Conservation (phyloP, 2,888 invertebrate species). For the Dascillus cervinus region DNA sequence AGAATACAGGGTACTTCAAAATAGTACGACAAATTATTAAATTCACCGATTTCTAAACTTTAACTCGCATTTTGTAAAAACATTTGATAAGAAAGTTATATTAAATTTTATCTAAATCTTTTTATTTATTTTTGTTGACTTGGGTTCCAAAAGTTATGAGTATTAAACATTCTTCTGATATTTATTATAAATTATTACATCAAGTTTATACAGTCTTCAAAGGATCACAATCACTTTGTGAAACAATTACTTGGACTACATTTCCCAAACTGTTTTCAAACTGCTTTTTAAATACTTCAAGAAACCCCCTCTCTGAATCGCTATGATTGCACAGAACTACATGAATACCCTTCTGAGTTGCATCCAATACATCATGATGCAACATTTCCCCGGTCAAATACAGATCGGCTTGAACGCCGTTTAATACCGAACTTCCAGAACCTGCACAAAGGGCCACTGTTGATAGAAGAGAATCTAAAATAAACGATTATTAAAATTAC, state of each 20-base stretch:
- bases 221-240: slow-evolving; percentile 70
- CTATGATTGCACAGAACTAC: slow-evolving; percentile 90
- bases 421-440: slow-evolving; percentile 73
- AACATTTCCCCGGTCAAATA: slow-evolving; percentile 91
- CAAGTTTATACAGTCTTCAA: slow-evolving; percentile 57
- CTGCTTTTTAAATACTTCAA: slow-evolving; percentile 51
- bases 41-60: too few species aligned
- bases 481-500: slow-evolving; percentile 5
- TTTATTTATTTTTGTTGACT: too few species aligned
- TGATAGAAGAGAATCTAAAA: slow-evolving; percentile 46
- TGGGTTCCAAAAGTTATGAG: too few species aligned
- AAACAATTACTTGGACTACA: slow-evolving; percentile 57
- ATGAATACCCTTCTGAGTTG: slow-evolving; percentile 65
- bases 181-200: too few species aligned
- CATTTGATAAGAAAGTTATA: too few species aligned
- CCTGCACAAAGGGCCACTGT: slow-evolving; percentile 84
- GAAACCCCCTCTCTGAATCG: slow-evolving; percentile 86
- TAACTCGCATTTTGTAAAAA: too few species aligned
- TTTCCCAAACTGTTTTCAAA: slow-evolving; percentile 30
- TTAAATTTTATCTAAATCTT: too few species aligned
- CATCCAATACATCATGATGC: slow-evolving; percentile 89
- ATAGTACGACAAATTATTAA: too few species aligned
- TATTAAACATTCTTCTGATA: too few species aligned
- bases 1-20: too few species aligned
- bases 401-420: slow-evolving; percentile 64